Percentiles rank a stretch among this genome's conserved stretches.
Conservation (phyloP, 2,113 vertebrate genomes). For the Dasyurus viverrinus region DNA sequence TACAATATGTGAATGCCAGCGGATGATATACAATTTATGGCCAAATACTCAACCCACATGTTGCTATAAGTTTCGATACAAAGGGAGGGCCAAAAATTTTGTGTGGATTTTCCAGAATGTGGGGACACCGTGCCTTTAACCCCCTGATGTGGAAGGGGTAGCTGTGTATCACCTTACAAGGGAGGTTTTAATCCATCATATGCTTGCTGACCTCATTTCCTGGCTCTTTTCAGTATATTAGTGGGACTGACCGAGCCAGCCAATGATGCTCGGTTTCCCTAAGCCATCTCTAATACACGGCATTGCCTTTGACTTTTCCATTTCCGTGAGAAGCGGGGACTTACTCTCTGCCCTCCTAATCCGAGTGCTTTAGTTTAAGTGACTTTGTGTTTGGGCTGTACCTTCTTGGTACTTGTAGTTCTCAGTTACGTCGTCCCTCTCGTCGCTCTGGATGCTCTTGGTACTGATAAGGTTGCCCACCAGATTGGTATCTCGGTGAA, state of each 20-base stretch:
- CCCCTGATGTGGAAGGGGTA: neutral
- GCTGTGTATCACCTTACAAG: neutral
- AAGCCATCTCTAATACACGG: neutral
- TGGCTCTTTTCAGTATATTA: neutral
- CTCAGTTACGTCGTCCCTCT: slow-evolving; percentile 79
- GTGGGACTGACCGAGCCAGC: neutral
- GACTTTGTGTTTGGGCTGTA: slow-evolving; percentile 12
- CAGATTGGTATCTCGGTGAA: slow-evolving; percentile 57
- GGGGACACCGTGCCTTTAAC: too few species aligned
- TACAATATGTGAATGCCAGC: neutral
- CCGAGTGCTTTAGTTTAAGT: neutral
- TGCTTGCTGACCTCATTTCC: neutral
- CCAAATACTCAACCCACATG: neutral
- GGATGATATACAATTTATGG: neutral
- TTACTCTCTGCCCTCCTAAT: neutral
- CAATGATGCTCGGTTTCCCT: neutral
- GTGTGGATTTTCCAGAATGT: too few species aligned
- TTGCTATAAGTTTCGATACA: neutral
- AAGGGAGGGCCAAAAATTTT: too few species aligned
- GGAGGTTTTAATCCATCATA: neutral
- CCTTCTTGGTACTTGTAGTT: slow-evolving; percentile 83
- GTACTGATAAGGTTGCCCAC: slow-evolving; percentile 82
- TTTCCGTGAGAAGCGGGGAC: neutral
- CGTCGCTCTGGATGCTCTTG: slow-evolving; percentile 75
- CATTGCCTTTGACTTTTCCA: neutral